Evolutionary conservation across 2,888 invertebrate species (phyloP).

Genomic region (Leptodirus hochenwartii): DNA sequence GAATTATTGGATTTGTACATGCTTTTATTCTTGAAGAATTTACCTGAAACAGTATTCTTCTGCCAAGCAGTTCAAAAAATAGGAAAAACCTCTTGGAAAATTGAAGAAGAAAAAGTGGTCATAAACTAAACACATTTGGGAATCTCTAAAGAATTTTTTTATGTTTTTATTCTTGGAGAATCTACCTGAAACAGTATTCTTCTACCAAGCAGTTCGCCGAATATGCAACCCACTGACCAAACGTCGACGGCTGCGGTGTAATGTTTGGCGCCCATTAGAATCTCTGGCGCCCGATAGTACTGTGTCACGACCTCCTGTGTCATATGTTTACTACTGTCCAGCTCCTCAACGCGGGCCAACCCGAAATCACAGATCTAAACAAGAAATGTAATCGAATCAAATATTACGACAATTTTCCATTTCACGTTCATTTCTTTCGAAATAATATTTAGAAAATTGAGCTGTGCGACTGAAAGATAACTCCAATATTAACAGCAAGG

Average conservation of each 20-base stretch:
- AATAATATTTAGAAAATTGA: slow-evolving; percentile 6
- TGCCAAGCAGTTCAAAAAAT: no score
- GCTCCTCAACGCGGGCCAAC: slow-evolving; percentile 92
- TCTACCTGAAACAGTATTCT: slow-evolving; percentile 80
- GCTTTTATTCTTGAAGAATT: no score
- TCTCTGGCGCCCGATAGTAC: slow-evolving; percentile 98
- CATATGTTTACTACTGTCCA: slow-evolving; percentile 86
- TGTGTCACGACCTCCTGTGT: slow-evolving; percentile 99
- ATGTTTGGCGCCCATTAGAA: slow-evolving; percentile 95
- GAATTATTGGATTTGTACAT: no score
- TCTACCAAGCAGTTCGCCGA: slow-evolving; percentile 89
- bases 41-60: no score
- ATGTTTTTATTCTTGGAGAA: no score
- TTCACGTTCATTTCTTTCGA: not conserved
- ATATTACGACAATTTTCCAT: slow-evolving; percentile 2
- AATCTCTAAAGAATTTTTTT: no score
- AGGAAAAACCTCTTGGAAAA: no score
- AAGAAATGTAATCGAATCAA: slow-evolving; percentile 7
- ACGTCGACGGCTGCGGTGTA: slow-evolving; percentile 95
- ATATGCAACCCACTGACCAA: slow-evolving; percentile 99
- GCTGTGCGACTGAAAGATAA: not conserved
- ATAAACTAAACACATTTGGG: no score
- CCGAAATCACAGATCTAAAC: slow-evolving; percentile 96
- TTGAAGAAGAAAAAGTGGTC: no score
- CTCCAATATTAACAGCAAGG: no score